A percentile compares a stretch with the other conserved stretches of the same genome.
Evolutionary conservation across 2,113 vertebrate species (phyloP).

Genomic region (Formicarius rufipectus): DNA sequence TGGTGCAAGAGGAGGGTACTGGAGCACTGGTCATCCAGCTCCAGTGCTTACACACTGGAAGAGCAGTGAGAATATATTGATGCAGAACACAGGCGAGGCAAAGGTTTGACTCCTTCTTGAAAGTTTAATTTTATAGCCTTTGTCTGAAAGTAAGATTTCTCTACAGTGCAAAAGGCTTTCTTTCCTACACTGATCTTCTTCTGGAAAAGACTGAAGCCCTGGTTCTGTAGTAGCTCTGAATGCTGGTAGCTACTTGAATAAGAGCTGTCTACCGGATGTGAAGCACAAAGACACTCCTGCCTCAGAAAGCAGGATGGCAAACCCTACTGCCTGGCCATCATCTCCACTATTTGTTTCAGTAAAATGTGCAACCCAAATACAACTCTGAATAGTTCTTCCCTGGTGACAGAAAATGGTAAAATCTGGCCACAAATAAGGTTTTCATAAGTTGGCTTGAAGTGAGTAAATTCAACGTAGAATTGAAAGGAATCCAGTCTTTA

Average conservation of each 20-base stretch:
- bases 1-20: not conserved
- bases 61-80: not conserved
- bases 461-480: not conserved
- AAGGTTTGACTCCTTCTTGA: not conserved
- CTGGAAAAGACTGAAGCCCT: not conserved
- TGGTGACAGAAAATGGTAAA: not conserved
- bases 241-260: not conserved
- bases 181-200: not conserved
- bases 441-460: not conserved
- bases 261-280: not conserved
- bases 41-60: not conserved
- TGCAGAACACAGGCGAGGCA: not conserved
- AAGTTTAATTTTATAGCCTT: not conserved
- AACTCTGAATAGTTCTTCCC: not conserved
- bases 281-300: not conserved
- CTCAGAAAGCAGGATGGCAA: not conserved
- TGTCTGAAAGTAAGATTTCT: not conserved
- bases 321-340: not conserved
- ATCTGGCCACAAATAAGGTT: not conserved
- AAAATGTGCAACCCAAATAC: not conserved
- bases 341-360: not conserved
- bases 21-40: not conserved
- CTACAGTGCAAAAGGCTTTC: not conserved
- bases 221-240: not conserved
- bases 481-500: not conserved